A percentile compares a stretch with the other conserved stretches of the same genome.
Evolutionary conservation across 2,113 vertebrate genomes (phyloP).

Genomic region (Pipa parva): DNA sequence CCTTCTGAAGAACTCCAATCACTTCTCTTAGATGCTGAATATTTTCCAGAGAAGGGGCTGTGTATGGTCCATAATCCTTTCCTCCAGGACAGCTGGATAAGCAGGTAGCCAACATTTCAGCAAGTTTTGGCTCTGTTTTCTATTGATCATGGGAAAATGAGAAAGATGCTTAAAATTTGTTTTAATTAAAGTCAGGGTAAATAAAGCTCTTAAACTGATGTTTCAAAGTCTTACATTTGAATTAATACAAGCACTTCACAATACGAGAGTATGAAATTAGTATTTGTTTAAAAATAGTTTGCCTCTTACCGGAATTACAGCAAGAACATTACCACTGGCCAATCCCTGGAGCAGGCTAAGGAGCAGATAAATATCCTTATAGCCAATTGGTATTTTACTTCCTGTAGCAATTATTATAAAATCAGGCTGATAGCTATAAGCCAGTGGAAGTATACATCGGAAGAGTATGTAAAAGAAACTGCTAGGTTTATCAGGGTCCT

Average conservation of each 20-base stretch:
- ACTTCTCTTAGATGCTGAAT: constrained; percentile 45
- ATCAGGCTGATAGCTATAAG: constrained; percentile 76
- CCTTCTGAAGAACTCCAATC: constrained; percentile 48
- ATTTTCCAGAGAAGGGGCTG: constrained; percentile 50
- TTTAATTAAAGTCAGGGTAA: neutral
- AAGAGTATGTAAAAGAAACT: constrained; percentile 67
- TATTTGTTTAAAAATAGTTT: too few relatives aligned
- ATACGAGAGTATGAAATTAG: neutral
- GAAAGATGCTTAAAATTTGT: neutral
- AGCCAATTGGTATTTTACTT: constrained; percentile 53
- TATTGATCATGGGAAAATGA: constrained; percentile 19
- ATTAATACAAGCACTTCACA: too few relatives aligned
- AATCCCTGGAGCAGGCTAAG: constrained; percentile 69
- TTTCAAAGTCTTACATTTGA: too few relatives aligned
- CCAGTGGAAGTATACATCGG: constrained; percentile 79
- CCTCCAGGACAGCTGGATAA: constrained; percentile 46
- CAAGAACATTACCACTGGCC: constrained; percentile 69
- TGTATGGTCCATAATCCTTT: constrained; percentile 49
- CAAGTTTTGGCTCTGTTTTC: constrained; percentile 52
- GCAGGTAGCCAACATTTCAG: constrained; percentile 38
- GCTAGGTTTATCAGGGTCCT: constrained; percentile 58
- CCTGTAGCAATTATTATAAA: constrained; percentile 68
- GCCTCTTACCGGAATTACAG: constrained; percentile 72
- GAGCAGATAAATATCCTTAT: constrained; percentile 67
- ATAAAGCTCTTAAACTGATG: neutral